Base-by-base conservation (phyloP, 2,888 invertebrate species). In the Ceraclea dissimilis region DNA sequence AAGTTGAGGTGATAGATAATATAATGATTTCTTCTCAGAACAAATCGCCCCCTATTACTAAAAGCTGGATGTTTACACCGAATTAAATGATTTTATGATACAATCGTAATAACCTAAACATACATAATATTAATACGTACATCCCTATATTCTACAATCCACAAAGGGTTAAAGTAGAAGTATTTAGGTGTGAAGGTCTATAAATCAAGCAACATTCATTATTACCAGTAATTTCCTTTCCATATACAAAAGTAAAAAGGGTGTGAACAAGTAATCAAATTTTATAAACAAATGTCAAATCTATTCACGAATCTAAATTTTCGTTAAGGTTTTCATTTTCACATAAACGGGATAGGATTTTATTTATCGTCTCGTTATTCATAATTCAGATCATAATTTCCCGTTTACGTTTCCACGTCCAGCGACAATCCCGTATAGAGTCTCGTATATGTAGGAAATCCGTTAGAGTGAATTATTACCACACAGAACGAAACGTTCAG, bases 321-420 rank as follows among this genome's bases (percentile, higher is more conserved):
- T 51, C 51, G 51, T 51, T 51, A 39, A 19, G 34, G 51, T 34
- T 22, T 51, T 31, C 34, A 17, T 51, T 26, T 26, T 2, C 13
- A 51, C 51, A 39, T 13, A 49, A 54, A 54, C 39, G 51, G 48
- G 39, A 49, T 18, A n/a, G 19, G 18, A 34, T 51, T 57, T 60
- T 58, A 58, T 60, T 60, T 58, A 58, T 56, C 51, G 56, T 49
- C 52, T 17, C 26, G 26, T 49, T 49, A 55, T 56, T 58, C 60
- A 53, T 56, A 60, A 57, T 57, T 60, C 50, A 50, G 56, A 20
- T 49, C 43, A 46, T 58, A 58, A 58, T 60, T 60, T 60, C 60
- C 60, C 52, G 52, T 59, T 46, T 26, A 46, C 51, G 49, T 52
- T 54, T 58, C 47, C 54, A 44, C 51, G 50, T 56, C 56, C 52